These are phyloP conservation scores for Apis dorsata DNA, from an alignment of 1,140 invertebrate genomes.

Conservation along the genomic window DNA sequence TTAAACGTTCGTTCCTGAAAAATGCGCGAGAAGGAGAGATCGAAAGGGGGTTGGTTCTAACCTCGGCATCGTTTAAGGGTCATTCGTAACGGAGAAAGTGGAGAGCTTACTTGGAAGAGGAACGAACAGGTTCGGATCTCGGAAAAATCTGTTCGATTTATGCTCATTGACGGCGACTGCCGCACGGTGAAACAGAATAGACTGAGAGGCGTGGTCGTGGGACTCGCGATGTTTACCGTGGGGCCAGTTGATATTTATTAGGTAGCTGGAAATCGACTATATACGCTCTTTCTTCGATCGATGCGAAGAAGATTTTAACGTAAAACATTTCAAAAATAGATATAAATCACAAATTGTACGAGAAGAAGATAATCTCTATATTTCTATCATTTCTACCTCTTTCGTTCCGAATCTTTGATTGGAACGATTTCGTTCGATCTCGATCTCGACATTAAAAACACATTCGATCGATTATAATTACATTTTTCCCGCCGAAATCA, in stretches of 20 bases:
- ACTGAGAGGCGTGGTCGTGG: slow-evolving; percentile 4
- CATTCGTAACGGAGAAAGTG: no score
- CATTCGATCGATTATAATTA: no score
- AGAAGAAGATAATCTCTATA: no score
- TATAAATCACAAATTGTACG: no score
- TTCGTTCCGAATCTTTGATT: no score
- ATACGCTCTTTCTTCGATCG: background rate
- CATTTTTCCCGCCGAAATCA: background rate
- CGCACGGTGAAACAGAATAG: background rate
- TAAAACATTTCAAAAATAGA: background rate
- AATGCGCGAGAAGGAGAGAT: no score
- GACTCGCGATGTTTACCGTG: background rate
- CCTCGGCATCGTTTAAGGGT: no score
- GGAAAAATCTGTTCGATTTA: background rate
- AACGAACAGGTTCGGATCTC: background rate
- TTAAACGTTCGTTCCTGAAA: no score
- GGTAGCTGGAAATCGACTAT: background rate
- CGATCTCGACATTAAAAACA: background rate
- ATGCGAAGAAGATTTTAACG: background rate
- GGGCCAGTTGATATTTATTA: slow-evolving; percentile 1
- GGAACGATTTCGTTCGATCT: no score
- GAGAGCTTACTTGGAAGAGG: no score
- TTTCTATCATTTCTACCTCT: no score
- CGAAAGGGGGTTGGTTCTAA: no score
- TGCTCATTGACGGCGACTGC: background rate